These are phyloP conservation scores for Phrynocephalus forsythii DNA, from an alignment of 2,797 vertebrate genomes.

Conservation along the genomic window DNA sequence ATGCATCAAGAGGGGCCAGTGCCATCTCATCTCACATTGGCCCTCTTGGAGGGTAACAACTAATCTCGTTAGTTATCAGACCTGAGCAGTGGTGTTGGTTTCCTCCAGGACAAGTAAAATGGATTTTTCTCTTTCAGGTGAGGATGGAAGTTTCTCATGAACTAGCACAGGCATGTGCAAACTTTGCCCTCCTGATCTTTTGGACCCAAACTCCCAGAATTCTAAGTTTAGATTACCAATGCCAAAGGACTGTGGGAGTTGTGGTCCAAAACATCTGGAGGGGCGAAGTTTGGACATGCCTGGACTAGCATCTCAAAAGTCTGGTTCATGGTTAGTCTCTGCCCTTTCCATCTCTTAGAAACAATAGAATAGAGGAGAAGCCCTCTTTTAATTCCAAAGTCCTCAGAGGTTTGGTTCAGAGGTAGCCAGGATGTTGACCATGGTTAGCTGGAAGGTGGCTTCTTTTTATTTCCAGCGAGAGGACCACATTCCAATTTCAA, in stretches of 20 bases:
- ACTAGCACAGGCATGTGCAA: not conserved
- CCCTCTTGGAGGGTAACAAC: slow-evolving; percentile 57
- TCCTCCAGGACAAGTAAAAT: slow-evolving; percentile 43
- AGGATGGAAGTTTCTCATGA: slow-evolving; percentile 28
- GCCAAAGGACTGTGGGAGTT: no score
- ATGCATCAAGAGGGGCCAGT: not conserved
- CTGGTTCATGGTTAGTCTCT: fast-evolving
- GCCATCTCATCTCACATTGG: slow-evolving; percentile 55
- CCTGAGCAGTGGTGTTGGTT: slow-evolving; percentile 61
- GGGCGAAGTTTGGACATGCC: no score
- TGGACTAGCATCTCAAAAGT: not conserved
- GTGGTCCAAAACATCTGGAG: no score
- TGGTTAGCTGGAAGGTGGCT: not conserved
- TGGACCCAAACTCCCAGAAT: not conserved
- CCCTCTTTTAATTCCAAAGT: fast-evolving
- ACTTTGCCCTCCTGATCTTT: not conserved
- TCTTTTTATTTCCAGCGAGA: not conserved
- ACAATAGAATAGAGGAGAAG: fast-evolving
- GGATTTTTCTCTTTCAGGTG: slow-evolving; percentile 20
- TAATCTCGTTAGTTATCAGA: slow-evolving; percentile 64
- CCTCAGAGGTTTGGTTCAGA: not conserved
- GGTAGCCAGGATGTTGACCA: not conserved
- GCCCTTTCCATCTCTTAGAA: fast-evolving
- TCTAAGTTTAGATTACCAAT: no score
- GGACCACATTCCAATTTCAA: not conserved